A percentile compares a stretch with the other conserved stretches of the same genome.
phyloP scores from a whole-genome alignment of 2,797 vertebrate species.

The Chelidonichthys spinosus region DNA sequence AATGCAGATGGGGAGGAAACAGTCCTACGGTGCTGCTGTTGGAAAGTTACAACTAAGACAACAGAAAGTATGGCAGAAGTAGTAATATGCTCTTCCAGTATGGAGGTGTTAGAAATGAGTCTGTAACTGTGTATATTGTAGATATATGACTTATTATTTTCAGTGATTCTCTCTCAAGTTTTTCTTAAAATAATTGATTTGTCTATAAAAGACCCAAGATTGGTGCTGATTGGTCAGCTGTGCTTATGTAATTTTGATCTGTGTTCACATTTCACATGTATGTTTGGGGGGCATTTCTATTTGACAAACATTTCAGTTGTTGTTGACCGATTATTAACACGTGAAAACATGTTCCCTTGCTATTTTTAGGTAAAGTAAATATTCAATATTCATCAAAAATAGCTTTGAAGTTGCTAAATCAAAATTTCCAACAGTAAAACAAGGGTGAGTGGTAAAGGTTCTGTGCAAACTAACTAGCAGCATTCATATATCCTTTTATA shows the following conservation, averaged over 20 bases:
- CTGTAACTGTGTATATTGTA: neutral
- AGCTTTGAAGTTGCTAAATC: slow-evolving; percentile 4
- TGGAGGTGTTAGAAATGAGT: neutral
- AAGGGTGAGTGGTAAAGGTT: neutral
- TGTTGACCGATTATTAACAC: neutral
- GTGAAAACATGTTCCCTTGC: no score
- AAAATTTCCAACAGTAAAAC: slow-evolving; percentile 3
- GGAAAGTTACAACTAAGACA: slow-evolving; percentile 24
- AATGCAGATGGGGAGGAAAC: slow-evolving; percentile 32
- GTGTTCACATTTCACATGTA: no score
- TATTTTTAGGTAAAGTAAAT: no score
- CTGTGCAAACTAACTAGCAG: neutral
- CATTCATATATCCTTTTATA: neutral
- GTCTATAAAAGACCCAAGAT: no score
- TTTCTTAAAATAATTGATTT: no score
- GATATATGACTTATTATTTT: no score
- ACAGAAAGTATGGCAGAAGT: neutral
- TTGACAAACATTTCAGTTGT: neutral
- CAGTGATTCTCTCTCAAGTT: no score
- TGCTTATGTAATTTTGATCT: no score
- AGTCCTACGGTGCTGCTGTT: slow-evolving; percentile 26
- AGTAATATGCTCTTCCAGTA: neutral
- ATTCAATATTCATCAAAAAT: neutral
- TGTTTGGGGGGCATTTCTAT: neutral
- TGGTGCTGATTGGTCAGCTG: no score